Conservation (phyloP, 2,113 vertebrate species). For the Mungos mungo region DNA sequence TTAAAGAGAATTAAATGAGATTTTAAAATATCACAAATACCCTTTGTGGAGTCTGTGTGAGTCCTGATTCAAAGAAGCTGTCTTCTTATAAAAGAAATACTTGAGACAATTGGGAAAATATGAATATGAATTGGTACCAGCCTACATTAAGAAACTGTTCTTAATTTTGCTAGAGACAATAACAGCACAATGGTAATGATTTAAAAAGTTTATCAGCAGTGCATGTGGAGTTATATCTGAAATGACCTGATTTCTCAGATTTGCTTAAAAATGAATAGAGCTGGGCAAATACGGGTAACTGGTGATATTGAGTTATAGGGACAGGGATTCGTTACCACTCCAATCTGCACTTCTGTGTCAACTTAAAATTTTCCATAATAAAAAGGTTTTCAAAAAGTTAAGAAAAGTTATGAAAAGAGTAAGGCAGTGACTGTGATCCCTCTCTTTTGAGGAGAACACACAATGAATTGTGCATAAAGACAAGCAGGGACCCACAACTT, state of each 20-base stretch:
- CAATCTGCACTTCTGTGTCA: not conserved
- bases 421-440: not conserved
- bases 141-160: not conserved
- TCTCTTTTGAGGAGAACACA: not conserved
- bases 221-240: not conserved
- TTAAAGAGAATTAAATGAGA: not conserved
- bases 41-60: not conserved
- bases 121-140: not conserved
- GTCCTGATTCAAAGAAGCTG: not conserved
- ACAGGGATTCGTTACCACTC: not conserved
- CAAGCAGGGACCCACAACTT: not conserved
- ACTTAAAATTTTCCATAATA: not conserved
- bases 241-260: not conserved
- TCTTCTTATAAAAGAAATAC: not conserved
- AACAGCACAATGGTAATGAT: not conserved
- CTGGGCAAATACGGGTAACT: not conserved
- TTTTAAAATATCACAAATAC: not conserved
- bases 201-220: not conserved
- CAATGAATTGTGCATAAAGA: not conserved
- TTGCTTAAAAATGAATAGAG: slow-evolving; percentile 29
- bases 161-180: not conserved
- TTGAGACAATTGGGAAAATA: not conserved
- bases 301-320: not conserved
- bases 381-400: not conserved
- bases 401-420: not conserved